Conservation (phyloP, 2,797 vertebrate genomes). For the Tokudaia muenninki region DNA sequence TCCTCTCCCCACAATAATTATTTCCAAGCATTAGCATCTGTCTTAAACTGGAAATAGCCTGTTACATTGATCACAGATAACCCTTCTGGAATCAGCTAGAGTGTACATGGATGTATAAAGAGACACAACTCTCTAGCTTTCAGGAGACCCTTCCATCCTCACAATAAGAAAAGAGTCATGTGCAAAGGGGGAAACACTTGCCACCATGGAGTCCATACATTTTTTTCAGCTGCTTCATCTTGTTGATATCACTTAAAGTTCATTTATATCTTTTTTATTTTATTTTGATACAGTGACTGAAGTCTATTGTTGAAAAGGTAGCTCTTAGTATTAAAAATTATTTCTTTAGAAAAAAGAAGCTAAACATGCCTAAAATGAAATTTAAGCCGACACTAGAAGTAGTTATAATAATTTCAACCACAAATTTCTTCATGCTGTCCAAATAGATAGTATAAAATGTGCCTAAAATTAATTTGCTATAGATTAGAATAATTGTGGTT, state of each 20-base stretch:
- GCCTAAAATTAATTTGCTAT: neutral
- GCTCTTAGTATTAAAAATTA: neutral
- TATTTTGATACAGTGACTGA: conserved; percentile 10
- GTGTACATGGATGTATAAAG: neutral
- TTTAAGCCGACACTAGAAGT: conserved; percentile 3
- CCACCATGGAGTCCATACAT: neutral
- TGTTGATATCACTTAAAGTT: neutral
- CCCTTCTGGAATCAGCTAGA: neutral
- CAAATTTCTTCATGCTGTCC: neutral
- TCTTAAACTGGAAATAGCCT: conserved; percentile 18
- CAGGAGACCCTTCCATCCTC: neutral
- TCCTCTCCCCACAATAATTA: neutral
- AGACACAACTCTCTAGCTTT: neutral
- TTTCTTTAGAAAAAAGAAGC: conserved; percentile 10
- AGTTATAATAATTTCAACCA: neutral
- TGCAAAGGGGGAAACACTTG: neutral
- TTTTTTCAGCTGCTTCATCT: neutral
- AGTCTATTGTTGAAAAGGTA: conserved; percentile 52
- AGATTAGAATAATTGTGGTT: conserved; percentile 1
- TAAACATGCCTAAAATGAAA: neutral
- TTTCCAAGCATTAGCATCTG: conserved; percentile 30
- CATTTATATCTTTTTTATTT: neutral
- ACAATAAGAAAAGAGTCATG: neutral
- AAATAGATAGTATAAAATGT: neutral
- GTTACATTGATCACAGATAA: conserved; percentile 11